Conservation (phyloP, 2,888 invertebrate species). For the Tromatobia lineatoria region DNA sequence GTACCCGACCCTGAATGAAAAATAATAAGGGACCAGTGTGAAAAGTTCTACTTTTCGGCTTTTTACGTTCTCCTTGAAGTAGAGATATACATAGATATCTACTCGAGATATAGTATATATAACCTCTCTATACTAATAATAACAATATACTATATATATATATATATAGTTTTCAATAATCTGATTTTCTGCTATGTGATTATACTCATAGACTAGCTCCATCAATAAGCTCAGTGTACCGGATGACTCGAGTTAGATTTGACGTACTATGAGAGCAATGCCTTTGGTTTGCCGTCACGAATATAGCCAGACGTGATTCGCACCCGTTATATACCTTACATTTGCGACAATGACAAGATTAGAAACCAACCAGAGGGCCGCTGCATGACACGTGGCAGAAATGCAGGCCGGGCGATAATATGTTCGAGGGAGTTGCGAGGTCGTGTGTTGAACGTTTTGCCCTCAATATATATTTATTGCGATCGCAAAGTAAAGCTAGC, state of each 20-base stretch:
- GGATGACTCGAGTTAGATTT: background rate
- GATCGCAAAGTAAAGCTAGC: background rate
- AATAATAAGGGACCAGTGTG: too few relatives aligned
- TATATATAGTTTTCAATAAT: too few relatives aligned
- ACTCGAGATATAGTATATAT: too few relatives aligned
- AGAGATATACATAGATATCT: too few relatives aligned
- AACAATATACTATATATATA: too few relatives aligned
- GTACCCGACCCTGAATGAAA: too few relatives aligned
- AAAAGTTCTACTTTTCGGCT: too few relatives aligned
- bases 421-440: slow-evolving; percentile 36
- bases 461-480: slow-evolving; percentile 61
- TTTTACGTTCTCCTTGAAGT: too few relatives aligned
- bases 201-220: too few relatives aligned
- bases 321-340: background rate
- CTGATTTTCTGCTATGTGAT: too few relatives aligned
- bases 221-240: background rate
- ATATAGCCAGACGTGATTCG: background rate
- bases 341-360: slow-evolving; percentile 13
- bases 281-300: background rate
- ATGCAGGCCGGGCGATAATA: slow-evolving; percentile 59
- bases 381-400: background rate
- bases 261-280: background rate
- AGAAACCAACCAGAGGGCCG: background rate
- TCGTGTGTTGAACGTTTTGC: slow-evolving; percentile 42
- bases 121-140: too few relatives aligned